Conservation (phyloP, 2,888 invertebrate species). For the Zaprionus lineosus region DNA sequence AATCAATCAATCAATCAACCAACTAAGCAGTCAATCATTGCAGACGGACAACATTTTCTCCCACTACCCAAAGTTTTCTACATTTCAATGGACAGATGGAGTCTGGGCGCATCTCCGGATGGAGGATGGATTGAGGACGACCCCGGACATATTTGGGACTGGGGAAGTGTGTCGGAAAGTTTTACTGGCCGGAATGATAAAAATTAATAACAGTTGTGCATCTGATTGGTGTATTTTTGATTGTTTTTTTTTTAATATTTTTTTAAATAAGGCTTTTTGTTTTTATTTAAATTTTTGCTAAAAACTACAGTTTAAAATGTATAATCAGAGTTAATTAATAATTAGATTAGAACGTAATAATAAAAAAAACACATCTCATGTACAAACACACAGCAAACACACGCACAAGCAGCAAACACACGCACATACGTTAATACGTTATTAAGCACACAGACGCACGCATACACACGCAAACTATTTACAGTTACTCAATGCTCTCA, state of each 20-base stretch:
- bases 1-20: too few relatives aligned
- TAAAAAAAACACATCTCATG: conserved; percentile 63
- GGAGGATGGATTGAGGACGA: too few relatives aligned
- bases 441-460: too few relatives aligned
- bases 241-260: conserved; percentile 27
- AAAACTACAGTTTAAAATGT: conserved; percentile 75
- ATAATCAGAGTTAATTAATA: conserved; percentile 71
- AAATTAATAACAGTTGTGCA: conserved; percentile 47
- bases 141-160: too few relatives aligned
- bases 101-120: too few relatives aligned
- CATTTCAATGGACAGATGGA: too few relatives aligned
- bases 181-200: conserved; percentile 40
- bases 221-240: conserved; percentile 26
- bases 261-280: conserved; percentile 74
- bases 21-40: too few relatives aligned
- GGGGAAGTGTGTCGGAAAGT: too few relatives aligned
- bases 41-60: too few relatives aligned
- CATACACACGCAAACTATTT: conserved; percentile 51
- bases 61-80: too few relatives aligned
- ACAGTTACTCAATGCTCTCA: conserved; percentile 58
- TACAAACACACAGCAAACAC: conserved; percentile 21
- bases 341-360: conserved; percentile 72
- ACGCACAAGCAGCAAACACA: too few relatives aligned
- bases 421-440: conserved; percentile 6
- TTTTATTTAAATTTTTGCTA: conserved; percentile 77